A percentile compares a stretch with the other conserved stretches of the same genome.
phyloP scores from a whole-genome alignment of 2,888 invertebrate genomes.

The Apodemia mormo region DNA sequence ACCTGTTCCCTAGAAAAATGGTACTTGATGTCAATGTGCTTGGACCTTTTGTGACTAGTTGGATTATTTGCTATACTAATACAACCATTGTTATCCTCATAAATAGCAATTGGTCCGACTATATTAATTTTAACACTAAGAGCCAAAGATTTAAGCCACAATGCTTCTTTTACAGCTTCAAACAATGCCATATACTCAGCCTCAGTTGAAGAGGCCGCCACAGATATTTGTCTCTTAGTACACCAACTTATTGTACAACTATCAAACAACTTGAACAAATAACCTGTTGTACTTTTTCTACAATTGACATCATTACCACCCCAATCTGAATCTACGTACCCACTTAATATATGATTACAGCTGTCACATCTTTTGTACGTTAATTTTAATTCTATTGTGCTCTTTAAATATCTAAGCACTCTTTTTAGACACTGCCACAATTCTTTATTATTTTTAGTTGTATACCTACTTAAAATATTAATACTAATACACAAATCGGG shows the following conservation, averaged over 20 bases:
- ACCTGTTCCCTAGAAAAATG: conserved; percentile 35
- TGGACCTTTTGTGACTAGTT: conserved; percentile 39
- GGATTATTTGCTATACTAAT: conserved; percentile 46
- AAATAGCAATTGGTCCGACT: conserved; percentile 18
- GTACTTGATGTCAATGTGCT: conserved; percentile 47
- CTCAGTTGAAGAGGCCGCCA: conserved; percentile 24
- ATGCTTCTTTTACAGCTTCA: conserved; percentile 43
- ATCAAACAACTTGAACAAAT: conserved; percentile 37
- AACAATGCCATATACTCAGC: conserved; percentile 36
- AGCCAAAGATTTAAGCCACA: conserved; percentile 45
- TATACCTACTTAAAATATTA: too few species aligned
- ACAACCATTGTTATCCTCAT: conserved; percentile 37
- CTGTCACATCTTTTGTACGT: too few species aligned
- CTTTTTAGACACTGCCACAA: too few species aligned
- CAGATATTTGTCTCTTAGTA: too few species aligned
- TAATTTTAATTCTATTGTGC: too few species aligned
- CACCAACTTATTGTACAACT: too few species aligned
- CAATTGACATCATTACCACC: conserved; percentile 34
- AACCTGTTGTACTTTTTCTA: conserved; percentile 36
- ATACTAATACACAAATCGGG: too few species aligned
- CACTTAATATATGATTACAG: conserved; percentile 29
- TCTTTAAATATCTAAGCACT: too few species aligned
- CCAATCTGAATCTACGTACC: conserved; percentile 46
- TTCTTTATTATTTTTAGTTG: too few species aligned
- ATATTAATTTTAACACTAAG: too few species aligned